Base-by-base conservation (phyloP, 1,140 invertebrate genomes). In the Mylabris phalerata region DNA sequence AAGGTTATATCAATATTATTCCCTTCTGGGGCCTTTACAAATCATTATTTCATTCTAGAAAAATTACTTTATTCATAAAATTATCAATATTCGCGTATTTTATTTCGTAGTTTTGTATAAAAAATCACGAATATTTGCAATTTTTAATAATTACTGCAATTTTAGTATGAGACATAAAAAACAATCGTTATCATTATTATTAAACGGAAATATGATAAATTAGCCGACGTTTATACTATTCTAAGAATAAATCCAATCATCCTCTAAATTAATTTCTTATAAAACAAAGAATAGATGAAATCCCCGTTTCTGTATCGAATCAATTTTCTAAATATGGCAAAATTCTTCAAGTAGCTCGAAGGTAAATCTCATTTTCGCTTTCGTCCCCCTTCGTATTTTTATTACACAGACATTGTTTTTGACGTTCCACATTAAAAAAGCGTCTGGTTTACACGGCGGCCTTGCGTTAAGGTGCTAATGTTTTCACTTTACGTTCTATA, bases 401-500 rank as follows among this genome's bases (percentile, higher is more conserved):
- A 64, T 67, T 61, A 65, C 57, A 48, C 3, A 63, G 58, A 68
- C 66, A 69, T 69, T 69, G 68, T 69, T 69, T 69, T 67, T 66
- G 68, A 69, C 68, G 62, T 64, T 56, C 19, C 56, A 54, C 64
- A 66, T 66, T 63, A 67, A 66, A 67, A 67, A 65, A 63, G 48
- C 61, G 60, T 59, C 61, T 50, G 50, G 41, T 32, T 32, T 32
- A 5, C 32, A 7, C 32, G 32, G 2, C 4, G 60, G 60, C 52
- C 56, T 52, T 58, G 52, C 50, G 60, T 65, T 67, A 67, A 73
- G 70, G 69, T 72, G 72, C 67, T 74, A 74, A 74, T 74, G 72
- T 73, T 74, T 74, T 72, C 66, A 67, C 66, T 67, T 69, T 66
- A 66, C 68, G 66, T 69, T 42, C 69, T 67, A 64, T 63, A 68